Evolutionary conservation across 1,140 invertebrate species (phyloP).

Genomic region (Asbolus verrucosus): DNA sequence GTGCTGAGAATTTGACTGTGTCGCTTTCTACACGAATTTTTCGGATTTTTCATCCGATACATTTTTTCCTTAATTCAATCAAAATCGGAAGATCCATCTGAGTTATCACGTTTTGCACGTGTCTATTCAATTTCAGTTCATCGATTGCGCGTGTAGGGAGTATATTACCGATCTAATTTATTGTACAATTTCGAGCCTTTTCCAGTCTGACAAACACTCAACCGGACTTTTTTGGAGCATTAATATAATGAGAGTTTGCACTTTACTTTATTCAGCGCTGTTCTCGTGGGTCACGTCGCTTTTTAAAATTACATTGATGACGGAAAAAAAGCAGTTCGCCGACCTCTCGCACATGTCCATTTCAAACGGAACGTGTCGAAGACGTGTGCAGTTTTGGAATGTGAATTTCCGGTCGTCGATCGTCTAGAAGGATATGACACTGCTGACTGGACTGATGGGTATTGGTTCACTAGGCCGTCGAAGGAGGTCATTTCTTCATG

Average conservation of each 20-base stretch:
- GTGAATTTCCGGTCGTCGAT: background rate
- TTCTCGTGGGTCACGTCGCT: too few species aligned
- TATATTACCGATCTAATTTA: too few species aligned
- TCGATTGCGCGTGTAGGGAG: too few species aligned
- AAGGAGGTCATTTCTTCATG: constrained; percentile 19
- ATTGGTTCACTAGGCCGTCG: constrained; percentile 24
- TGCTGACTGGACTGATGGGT: background rate
- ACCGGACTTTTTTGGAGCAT: too few species aligned
- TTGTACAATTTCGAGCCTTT: too few species aligned
- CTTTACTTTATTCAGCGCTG: too few species aligned
- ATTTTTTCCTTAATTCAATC: background rate
- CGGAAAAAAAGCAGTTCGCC: background rate
- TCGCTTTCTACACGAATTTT: constrained; percentile 10
- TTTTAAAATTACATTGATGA: too few species aligned
- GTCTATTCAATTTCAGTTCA: too few species aligned
- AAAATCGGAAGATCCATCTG: too few species aligned
- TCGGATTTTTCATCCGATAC: background rate
- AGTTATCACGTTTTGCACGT: too few species aligned
- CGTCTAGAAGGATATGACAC: background rate
- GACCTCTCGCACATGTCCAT: background rate
- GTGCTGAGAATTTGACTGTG: constrained; percentile 6
- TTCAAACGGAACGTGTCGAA: background rate
- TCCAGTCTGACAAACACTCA: too few species aligned
- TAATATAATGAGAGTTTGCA: too few species aligned
- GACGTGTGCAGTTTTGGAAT: constrained; percentile 1